Percentiles rank a stretch among this genome's conserved stretches.
These are phyloP conservation scores for Andrena praecox DNA, from an alignment of 2,888 invertebrate species.

Conservation along the genomic window DNA sequence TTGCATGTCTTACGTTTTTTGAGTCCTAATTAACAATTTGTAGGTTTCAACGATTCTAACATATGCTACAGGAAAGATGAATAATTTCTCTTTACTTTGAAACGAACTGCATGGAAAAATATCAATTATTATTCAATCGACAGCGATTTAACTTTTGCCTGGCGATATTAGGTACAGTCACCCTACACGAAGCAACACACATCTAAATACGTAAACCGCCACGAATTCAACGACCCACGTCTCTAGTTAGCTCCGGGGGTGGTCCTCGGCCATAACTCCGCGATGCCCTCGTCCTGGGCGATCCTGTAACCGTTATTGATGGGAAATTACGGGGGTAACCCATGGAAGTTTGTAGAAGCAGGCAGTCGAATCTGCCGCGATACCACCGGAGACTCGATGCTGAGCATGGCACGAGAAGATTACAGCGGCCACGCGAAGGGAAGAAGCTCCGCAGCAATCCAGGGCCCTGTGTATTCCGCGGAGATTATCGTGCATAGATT, in stretches of 20 bases:
- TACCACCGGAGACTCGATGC: conserved; percentile 30
- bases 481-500: conserved; percentile 74
- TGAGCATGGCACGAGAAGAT: conserved; percentile 25
- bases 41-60: too few relatives aligned
- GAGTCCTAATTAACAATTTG: too few relatives aligned
- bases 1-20: too few relatives aligned
- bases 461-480: conserved; percentile 46
- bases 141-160: too few relatives aligned
- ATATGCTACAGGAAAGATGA: too few relatives aligned
- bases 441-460: conserved; percentile 44
- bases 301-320: conserved; percentile 13
- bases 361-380: conserved; percentile 12
- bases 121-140: too few relatives aligned
- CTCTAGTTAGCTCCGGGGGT: not conserved
- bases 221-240: conserved; percentile 1
- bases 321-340: conserved; percentile 32
- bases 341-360: conserved; percentile 14
- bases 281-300: not conserved
- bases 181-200: too few relatives aligned
- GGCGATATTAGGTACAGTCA: too few relatives aligned
- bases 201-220: too few relatives aligned
- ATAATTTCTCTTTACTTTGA: too few relatives aligned
- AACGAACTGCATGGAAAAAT: too few relatives aligned
- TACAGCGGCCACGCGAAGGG: conserved; percentile 13
- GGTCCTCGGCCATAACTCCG: not conserved